phyloP scores from a whole-genome alignment of 1,140 invertebrate genomes.

The Aethina tumida region DNA sequence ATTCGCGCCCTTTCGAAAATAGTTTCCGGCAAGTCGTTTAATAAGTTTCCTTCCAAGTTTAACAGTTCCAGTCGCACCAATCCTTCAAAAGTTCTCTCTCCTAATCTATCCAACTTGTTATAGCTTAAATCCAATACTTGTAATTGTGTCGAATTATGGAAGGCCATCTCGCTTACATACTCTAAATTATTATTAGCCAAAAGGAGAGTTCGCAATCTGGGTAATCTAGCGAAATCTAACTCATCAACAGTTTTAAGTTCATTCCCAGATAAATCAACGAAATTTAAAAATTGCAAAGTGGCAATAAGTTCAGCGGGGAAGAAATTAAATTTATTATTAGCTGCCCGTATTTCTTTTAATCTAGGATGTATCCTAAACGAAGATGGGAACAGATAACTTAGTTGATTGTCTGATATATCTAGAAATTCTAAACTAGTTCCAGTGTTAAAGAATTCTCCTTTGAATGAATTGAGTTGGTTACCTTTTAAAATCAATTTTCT shows the following conservation, averaged over 20 bases:
- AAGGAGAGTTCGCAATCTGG: slow-evolving; percentile 55
- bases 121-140: slow-evolving; percentile 62
- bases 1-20: slow-evolving; percentile 72
- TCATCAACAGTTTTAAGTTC: slow-evolving; percentile 67
- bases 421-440: slow-evolving; percentile 60
- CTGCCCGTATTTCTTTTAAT: slow-evolving; percentile 54
- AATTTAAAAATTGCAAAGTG: slow-evolving; percentile 60
- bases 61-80: slow-evolving; percentile 63
- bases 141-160: slow-evolving; percentile 82
- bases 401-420: slow-evolving; percentile 64
- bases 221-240: slow-evolving; percentile 72
- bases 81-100: slow-evolving; percentile 74
- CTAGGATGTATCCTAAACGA: slow-evolving; percentile 74
- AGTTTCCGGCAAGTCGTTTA: slow-evolving; percentile 66
- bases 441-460: slow-evolving; percentile 67
- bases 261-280: slow-evolving; percentile 67
- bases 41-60: slow-evolving; percentile 62
- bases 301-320: slow-evolving; percentile 73
- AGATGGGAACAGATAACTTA: slow-evolving; percentile 68
- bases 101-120: slow-evolving; percentile 66
- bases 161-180: slow-evolving; percentile 72
- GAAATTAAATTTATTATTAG: slow-evolving; percentile 66
- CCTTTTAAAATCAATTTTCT: slow-evolving; percentile 54
- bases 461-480: slow-evolving; percentile 65
- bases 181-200: slow-evolving; percentile 68